Evolutionary conservation across 1,140 invertebrate species (phyloP).

Genomic region (Bilobella aurantiaca): DNA sequence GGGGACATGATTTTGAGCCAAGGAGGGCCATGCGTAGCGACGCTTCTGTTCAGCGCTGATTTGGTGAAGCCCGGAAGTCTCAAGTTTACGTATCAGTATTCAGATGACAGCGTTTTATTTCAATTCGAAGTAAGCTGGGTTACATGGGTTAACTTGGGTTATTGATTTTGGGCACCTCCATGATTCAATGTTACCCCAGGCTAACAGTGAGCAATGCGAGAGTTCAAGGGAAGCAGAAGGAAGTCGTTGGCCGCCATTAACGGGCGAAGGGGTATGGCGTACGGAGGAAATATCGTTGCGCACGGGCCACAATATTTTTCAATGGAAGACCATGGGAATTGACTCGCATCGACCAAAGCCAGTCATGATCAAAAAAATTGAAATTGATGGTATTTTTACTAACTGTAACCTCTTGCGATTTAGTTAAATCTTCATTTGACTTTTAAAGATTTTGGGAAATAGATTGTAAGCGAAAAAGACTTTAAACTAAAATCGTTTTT

Average conservation of each 20-base stretch:
- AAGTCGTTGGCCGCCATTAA: constrained; percentile 42
- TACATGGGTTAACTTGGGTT: neutral
- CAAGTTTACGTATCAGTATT: constrained; percentile 46
- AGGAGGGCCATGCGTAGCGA: constrained; percentile 42
- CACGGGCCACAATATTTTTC: constrained; percentile 45
- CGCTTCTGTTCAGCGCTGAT: constrained; percentile 45
- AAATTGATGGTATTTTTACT: constrained; percentile 43
- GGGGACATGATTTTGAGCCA: constrained; percentile 42
- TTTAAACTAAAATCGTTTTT: too few species aligned
- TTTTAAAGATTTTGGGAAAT: too few species aligned
- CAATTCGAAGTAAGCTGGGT: constrained; percentile 43
- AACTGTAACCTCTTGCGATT: too few species aligned
- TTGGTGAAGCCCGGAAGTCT: constrained; percentile 46
- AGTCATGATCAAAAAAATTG: constrained; percentile 41
- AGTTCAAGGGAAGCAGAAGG: constrained; percentile 41
- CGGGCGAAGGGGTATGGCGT: constrained; percentile 45
- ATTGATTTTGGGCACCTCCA: neutral
- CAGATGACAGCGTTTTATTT: constrained; percentile 45
- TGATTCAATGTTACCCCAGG: constrained; percentile 36
- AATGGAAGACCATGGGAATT: constrained; percentile 47
- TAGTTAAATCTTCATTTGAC: too few species aligned
- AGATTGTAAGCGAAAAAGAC: too few species aligned
- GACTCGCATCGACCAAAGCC: constrained; percentile 39
- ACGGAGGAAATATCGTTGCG: constrained; percentile 41
- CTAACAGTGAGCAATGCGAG: constrained; percentile 48